Percentiles rank a stretch among this genome's conserved stretches.
phyloP scores from a whole-genome alignment of 2,113 vertebrate species.

The Delphinus delphis region DNA sequence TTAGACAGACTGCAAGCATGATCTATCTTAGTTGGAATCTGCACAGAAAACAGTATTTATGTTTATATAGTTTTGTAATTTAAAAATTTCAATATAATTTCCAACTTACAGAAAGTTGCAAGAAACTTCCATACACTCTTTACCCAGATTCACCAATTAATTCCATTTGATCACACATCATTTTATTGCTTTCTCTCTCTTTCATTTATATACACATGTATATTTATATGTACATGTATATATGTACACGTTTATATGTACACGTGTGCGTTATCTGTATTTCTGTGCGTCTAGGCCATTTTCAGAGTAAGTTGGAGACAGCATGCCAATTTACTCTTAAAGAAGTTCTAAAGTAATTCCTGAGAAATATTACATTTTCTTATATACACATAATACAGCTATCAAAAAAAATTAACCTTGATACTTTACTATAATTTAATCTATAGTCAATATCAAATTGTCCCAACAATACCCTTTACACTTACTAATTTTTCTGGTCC shows the following conservation, averaged over 20 bases:
- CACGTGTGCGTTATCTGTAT: fast-evolving
- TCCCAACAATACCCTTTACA: neutral
- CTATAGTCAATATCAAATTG: neutral
- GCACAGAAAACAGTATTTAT: neutral
- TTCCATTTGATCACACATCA: neutral
- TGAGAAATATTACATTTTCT: neutral
- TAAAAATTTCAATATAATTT: neutral
- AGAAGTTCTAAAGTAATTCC: neutral
- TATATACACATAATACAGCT: neutral
- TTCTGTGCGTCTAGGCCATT: neutral
- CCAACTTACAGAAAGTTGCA: neutral
- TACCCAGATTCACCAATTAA: neutral
- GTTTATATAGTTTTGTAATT: neutral
- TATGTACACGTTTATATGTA: neutral
- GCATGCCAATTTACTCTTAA: neutral
- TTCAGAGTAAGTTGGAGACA: neutral
- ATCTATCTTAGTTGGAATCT: neutral
- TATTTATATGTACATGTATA: fast-evolving
- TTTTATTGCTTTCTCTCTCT: neutral
- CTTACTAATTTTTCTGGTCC: neutral
- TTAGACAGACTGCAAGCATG: neutral
- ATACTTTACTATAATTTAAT: neutral
- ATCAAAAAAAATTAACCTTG: neutral
- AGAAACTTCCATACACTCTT: neutral
- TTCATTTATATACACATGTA: neutral